Evolutionary conservation across 2,888 invertebrate species (phyloP).

Genomic region (Phalera bucephala): DNA sequence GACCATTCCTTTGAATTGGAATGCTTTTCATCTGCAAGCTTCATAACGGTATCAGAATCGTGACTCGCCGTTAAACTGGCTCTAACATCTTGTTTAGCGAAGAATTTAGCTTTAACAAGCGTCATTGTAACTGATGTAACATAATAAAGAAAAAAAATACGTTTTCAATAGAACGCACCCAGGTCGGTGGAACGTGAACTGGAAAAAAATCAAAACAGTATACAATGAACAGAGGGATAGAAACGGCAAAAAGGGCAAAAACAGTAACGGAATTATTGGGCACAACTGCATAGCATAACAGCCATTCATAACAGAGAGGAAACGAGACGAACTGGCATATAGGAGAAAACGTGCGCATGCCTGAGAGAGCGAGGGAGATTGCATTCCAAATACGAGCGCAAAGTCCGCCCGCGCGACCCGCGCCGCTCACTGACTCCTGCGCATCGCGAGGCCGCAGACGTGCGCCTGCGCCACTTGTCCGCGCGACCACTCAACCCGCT

Average conservation of each 20-base stretch:
- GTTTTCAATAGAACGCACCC: not conserved
- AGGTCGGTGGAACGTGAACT: slow-evolving; percentile 13
- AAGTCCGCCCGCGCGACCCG: slow-evolving; percentile 19
- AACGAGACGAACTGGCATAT: slow-evolving; percentile 54
- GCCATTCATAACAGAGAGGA: slow-evolving; percentile 70
- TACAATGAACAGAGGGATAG: slow-evolving; percentile 38
- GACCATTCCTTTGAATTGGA: slow-evolving; percentile 19
- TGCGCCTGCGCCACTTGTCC: slow-evolving; percentile 13
- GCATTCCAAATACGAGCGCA: slow-evolving; percentile 61
- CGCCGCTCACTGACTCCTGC: slow-evolving; percentile 46
- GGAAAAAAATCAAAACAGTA: slow-evolving; percentile 37
- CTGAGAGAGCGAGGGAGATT: slow-evolving; percentile 77
- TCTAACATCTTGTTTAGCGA: slow-evolving; percentile 33
- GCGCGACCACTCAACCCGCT: slow-evolving; percentile 21
- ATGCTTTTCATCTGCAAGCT: slow-evolving; percentile 30
- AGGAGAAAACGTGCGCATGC: slow-evolving; percentile 61
- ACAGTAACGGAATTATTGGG: slow-evolving; percentile 47
- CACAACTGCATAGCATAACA: slow-evolving; percentile 59
- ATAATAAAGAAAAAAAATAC: not conserved
- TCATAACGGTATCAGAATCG: slow-evolving; percentile 49
- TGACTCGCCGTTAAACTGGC: slow-evolving; percentile 42
- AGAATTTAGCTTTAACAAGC: slow-evolving; percentile 19
- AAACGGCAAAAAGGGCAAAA: slow-evolving; percentile 44
- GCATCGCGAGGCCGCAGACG: slow-evolving; percentile 38
- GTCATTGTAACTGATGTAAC: slow-evolving; percentile 15